Evolutionary conservation across 2,113 vertebrate species (phyloP).

Genomic region (Nycticorax nycticorax): DNA sequence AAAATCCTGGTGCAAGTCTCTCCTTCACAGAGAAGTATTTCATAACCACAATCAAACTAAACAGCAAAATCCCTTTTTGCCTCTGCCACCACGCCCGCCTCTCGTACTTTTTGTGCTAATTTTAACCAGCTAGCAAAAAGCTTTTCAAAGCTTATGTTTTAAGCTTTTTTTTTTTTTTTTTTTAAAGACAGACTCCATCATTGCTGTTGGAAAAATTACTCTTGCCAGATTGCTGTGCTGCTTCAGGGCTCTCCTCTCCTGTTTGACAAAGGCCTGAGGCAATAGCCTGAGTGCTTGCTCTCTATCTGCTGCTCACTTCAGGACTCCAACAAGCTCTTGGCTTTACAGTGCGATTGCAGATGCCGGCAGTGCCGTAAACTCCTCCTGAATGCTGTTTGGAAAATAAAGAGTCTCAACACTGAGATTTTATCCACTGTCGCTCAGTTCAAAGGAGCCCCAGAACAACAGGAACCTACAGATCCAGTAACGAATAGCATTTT

Average conservation of each 20-base stretch:
- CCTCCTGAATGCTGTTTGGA: background rate
- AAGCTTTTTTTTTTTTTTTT: background rate
- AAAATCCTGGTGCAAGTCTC: background rate
- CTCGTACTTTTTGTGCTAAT: background rate
- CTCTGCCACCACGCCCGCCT: background rate
- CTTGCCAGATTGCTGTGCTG: background rate
- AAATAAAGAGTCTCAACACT: background rate
- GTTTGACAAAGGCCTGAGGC: background rate
- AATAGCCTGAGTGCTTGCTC: fast-evolving
- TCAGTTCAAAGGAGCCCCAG: background rate
- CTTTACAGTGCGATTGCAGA: background rate
- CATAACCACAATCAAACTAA: background rate
- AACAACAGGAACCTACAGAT: background rate
- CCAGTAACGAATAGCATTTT: background rate
- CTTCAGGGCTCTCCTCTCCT: background rate
- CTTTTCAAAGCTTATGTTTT: background rate
- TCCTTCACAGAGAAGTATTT: background rate
- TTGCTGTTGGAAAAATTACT: background rate
- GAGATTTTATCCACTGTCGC: background rate
- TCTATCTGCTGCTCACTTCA: background rate
- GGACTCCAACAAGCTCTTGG: background rate
- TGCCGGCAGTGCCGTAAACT: background rate
- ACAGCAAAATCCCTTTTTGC: background rate
- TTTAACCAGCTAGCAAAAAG: background rate
- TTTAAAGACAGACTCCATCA: background rate